Evolutionary conservation across 2,888 invertebrate genomes (phyloP), one percentile per base, ranked within the genome.

Genomic region (Watsonalla binaria): DNA sequence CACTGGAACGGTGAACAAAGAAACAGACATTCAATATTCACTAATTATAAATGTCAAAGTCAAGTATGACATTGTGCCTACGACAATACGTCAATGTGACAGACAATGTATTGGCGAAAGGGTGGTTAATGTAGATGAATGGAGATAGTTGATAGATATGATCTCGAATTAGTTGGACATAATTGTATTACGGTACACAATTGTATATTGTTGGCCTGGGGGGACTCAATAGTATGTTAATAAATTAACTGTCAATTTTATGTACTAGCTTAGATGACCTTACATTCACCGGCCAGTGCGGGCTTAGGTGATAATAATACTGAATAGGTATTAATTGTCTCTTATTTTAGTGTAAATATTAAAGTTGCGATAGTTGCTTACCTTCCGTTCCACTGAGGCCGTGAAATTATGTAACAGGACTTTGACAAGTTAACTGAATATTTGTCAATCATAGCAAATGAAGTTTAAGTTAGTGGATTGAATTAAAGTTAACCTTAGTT

Each of bases 11-110:
- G 60, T 59, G 69, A 70, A 74, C 75, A 76, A 73, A 77, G 75
- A 70, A 65, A 76, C 76, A 74, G 74, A 66, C 71, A 70, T 71
- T 76, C 68, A 72, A 75, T 75, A 72, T 67, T 66, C 67, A 59
- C 61, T 73, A 73, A 78, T 78, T 74, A 72, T 60, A 72, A 73
- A 78, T 77, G 78, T 77, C 80, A 80, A 76, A 74, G 74, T 77
- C 76, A 73, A 76, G 61, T 57, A 56, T 57, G 58, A 59, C 61
- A 63, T 39, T 49, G n/a, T 63, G 68, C 58, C 60, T 60, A 63
- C 64, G 56, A 52, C 61, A 60, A 68, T 63, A 64, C 65, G 73
- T 72, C 74, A 65, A 72, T 11, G 9, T 42, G 42, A 68, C 51
- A 59, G 66, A 68, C 71, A 70, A 66, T 70, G 63, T 46, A 53